Percentiles rank a stretch among this genome's conserved stretches.
Evolutionary conservation across 2,113 vertebrate genomes (phyloP).

Genomic region (Pelobates fuscus): DNA sequence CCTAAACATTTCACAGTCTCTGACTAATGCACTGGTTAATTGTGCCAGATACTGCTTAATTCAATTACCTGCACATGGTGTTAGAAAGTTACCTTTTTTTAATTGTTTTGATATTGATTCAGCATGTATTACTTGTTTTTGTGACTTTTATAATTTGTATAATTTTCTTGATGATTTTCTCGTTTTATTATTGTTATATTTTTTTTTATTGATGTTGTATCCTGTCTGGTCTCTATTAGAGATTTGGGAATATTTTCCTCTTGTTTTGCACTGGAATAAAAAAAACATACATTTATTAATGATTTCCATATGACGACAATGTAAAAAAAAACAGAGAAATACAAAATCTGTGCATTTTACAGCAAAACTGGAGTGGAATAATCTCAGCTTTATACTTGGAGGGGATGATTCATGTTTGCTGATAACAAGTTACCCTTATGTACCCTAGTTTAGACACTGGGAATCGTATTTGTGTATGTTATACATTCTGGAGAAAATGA

Average conservation of each 20-base stretch:
- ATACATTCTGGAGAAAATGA: slow-evolving; percentile 44
- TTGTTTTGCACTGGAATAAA: slow-evolving; percentile 1
- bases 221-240: not conserved
- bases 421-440: too few relatives aligned
- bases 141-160: not conserved
- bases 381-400: not conserved
- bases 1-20: too few relatives aligned
- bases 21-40: too few relatives aligned
- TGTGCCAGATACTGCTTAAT: too few relatives aligned
- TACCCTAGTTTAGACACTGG: not conserved
- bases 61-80: too few relatives aligned
- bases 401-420: too few relatives aligned
- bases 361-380: slow-evolving; percentile 1
- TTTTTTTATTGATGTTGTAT: not conserved
- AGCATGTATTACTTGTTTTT: too few relatives aligned
- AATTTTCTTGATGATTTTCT: not conserved
- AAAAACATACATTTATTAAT: not conserved
- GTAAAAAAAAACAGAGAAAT: not conserved
- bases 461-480: slow-evolving; percentile 18
- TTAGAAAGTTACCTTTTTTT: not conserved
- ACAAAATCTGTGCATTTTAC: not conserved
- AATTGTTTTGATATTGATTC: too few relatives aligned
- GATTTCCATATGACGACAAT: not conserved
- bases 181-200: not conserved
- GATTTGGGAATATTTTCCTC: not conserved